These are phyloP conservation scores for Trematocara variabile DNA, from an alignment of 2,113 vertebrate species.

Conservation along the genomic window DNA sequence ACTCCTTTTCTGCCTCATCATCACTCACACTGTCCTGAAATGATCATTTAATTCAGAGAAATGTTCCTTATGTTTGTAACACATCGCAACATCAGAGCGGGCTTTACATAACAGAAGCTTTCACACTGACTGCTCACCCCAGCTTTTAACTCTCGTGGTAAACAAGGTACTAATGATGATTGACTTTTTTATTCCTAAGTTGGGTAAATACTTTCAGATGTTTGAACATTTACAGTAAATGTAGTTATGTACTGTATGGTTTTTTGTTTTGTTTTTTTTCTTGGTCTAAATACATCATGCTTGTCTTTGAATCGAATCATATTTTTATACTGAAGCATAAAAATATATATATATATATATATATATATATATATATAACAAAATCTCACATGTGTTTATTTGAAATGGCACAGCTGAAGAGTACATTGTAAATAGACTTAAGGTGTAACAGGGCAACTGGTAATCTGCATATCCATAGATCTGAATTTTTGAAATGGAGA, in stretches of 20 bases:
- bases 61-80: neutral
- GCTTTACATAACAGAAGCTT: slow-evolving; percentile 29
- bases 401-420: slow-evolving; percentile 29
- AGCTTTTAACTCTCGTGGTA: slow-evolving; percentile 10
- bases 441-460: slow-evolving; percentile 31
- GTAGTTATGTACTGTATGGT: slow-evolving; percentile 33
- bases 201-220: slow-evolving; percentile 23
- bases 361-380: neutral
- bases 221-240: slow-evolving; percentile 23
- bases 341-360: no score
- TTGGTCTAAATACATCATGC: slow-evolving; percentile 14
- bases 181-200: slow-evolving; percentile 41
- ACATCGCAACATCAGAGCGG: neutral
- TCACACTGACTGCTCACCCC: slow-evolving; percentile 1
- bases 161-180: slow-evolving; percentile 49
- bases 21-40: slow-evolving; percentile 9
- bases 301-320: slow-evolving; percentile 54
- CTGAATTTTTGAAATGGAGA: slow-evolving; percentile 19
- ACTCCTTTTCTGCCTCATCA: neutral
- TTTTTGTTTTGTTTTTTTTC: neutral
- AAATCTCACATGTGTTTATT: slow-evolving; percentile 36
- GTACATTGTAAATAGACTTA: slow-evolving; percentile 57
- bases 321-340: slow-evolving; percentile 72
- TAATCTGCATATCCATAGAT: slow-evolving; percentile 23
- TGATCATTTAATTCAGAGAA: neutral